phyloP scores from a whole-genome alignment of 2,888 invertebrate species.

The Parelbella ahira region DNA sequence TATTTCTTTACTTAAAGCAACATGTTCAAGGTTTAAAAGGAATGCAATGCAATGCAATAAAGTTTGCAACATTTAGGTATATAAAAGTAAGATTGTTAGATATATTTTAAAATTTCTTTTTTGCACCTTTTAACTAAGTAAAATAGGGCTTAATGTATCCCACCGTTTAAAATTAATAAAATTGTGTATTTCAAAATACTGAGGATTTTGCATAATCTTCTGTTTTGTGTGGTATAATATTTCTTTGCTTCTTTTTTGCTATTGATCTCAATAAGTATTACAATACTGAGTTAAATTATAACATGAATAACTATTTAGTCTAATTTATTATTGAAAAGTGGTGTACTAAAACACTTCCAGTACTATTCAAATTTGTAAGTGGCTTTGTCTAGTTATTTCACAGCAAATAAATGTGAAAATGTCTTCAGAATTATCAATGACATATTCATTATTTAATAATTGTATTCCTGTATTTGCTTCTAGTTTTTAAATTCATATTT shows the following conservation, averaged over 20 bases:
- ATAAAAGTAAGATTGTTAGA: too few species aligned
- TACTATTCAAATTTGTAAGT: slow-evolving; percentile 1
- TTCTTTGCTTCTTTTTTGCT: slow-evolving; percentile 13
- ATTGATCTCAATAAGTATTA: slow-evolving; percentile 25
- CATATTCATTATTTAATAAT: too few species aligned
- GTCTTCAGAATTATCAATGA: too few species aligned
- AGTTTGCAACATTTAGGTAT: slow-evolving; percentile 1
- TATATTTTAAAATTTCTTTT: slow-evolving; percentile 1
- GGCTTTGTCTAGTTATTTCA: too few species aligned
- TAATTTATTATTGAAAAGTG: slow-evolving; percentile 4
- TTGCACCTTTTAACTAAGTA: slow-evolving; percentile 9
- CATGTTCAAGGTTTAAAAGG: too few species aligned
- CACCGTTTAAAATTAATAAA: too few species aligned
- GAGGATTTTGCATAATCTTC: neutral
- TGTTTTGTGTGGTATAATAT: neutral
- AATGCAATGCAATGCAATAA: too few species aligned
- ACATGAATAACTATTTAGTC: slow-evolving; percentile 4
- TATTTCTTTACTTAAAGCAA: too few species aligned
- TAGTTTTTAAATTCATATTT: too few species aligned
- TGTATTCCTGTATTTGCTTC: too few species aligned
- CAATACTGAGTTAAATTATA: slow-evolving; percentile 18
- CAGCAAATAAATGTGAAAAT: too few species aligned
- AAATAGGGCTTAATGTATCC: slow-evolving; percentile 26
- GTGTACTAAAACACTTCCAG: slow-evolving; percentile 5
- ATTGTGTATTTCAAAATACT: too few species aligned